Conservation (phyloP, 23 tunicate genomes). For the Ascidia mentula region DNA sequence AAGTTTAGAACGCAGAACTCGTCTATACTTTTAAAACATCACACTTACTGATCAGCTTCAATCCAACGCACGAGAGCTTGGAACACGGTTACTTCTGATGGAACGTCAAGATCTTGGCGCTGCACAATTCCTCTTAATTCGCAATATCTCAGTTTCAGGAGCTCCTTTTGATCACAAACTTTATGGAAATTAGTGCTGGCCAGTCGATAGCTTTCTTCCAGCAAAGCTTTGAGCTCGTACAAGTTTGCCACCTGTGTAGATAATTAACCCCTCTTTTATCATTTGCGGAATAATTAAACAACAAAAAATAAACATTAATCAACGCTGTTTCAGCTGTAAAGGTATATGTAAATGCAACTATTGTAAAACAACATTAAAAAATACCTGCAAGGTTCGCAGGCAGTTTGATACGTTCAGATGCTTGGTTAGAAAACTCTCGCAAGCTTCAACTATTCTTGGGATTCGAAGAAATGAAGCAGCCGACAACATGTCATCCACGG, state of each 20-base stretch:
- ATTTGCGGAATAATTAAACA: too few species aligned
- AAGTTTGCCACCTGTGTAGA: constrained; percentile 39
- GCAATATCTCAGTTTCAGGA: constrained; percentile 42
- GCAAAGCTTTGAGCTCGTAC: constrained; percentile 37
- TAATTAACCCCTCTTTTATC: too few species aligned
- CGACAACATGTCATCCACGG: constrained; percentile 59
- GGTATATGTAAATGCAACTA: too few species aligned
- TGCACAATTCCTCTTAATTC: constrained; percentile 46
- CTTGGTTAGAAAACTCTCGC: constrained; percentile 33
- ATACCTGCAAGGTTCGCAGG: constrained; percentile 50
- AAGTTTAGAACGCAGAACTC: too few species aligned
- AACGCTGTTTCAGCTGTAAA: too few species aligned
- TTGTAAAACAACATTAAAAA: too few species aligned
- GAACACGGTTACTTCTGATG: constrained; percentile 41
- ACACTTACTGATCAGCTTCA: constrained; percentile 45
- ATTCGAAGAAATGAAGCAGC: constrained; percentile 71
- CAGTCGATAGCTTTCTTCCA: constrained; percentile 34
- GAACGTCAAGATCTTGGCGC: constrained; percentile 38
- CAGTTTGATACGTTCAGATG: constrained; percentile 39
- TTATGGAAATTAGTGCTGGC: constrained; percentile 37
- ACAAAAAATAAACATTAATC: too few species aligned
- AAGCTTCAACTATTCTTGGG: constrained; percentile 52
- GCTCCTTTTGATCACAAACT: constrained; percentile 47
- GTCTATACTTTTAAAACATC: too few species aligned
- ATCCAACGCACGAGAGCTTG: constrained; percentile 59